Conservation (phyloP, 2,113 vertebrate species). For the Crotophaga sulcirostris region DNA sequence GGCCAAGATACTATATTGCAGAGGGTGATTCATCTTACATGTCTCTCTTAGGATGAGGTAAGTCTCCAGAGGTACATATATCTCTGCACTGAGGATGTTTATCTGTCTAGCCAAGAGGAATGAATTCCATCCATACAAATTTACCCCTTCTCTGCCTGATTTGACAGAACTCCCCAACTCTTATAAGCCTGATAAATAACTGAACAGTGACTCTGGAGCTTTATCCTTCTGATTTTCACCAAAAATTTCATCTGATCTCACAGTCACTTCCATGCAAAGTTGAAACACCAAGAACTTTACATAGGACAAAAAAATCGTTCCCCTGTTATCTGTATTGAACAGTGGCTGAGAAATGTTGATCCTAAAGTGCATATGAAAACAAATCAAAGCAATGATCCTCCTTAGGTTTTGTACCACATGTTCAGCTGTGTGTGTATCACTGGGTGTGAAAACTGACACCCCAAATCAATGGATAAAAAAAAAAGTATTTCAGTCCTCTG, state of each 20-base stretch:
- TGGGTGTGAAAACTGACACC: neutral
- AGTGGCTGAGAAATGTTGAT: neutral
- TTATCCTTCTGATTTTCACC: neutral
- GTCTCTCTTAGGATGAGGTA: neutral
- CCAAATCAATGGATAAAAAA: neutral
- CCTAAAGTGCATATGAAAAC: neutral
- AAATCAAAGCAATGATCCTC: neutral
- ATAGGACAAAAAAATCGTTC: neutral
- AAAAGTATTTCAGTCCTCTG: neutral
- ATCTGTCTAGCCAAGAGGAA: neutral
- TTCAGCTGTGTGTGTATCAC: neutral
- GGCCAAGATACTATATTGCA: neutral
- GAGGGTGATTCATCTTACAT: neutral
- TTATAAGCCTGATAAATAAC: neutral
- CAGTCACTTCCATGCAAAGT: neutral
- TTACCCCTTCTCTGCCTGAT: neutral
- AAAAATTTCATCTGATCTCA: neutral
- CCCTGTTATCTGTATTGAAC: neutral
- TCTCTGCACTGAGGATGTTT: neutral
- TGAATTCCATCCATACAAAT: neutral
- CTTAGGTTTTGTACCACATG: neutral
- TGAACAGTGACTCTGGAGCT: neutral
- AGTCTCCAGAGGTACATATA: fast-evolving
- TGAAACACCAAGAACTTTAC: neutral
- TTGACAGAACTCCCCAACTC: neutral